Base-by-base conservation (phyloP, 2,113 vertebrate species). In the Edolisoma coerulescens region DNA sequence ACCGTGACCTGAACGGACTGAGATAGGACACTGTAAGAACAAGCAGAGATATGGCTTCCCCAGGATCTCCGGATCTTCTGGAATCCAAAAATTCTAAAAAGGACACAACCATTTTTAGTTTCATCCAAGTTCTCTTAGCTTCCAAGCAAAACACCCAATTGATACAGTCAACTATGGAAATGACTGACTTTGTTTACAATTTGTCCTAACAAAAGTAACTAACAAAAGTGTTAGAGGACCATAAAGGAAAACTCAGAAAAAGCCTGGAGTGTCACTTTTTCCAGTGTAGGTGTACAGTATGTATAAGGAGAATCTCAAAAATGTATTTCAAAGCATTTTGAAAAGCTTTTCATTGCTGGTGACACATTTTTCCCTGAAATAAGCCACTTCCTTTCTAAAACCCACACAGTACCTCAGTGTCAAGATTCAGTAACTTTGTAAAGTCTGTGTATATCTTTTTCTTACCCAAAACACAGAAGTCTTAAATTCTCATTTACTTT, bases 261-360 rank as follows among this genome's bases (percentile, higher is more conserved):
- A 89, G 69, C 57, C 81, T 98, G 97, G 97, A 98, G 97, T 97
- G 98, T 98, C 98, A 99, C 93, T 98, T 98, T 99, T 99, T 99
- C 99, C 99, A 98, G 98, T 98, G 99, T 99, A 99, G 99, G 99
- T 98, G 99, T 98, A 95, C 61, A 94, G 42, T 87, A 88, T 76
- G 87, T 64, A 97, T 70, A 94, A 98, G 96, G 96, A 97, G 94
- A 97, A 97, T 95, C 97, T 97, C 91, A 96, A 97, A 96, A 96
- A 93, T 95, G 84, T 95, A 97, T 96, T 97, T 97, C 93, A 97
- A 93, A 93, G 93, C 97, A 95, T 96, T 90, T 96, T 90, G 90
- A 97, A 80, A 97, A 84, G 88, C 92, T 96, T 77, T 94, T 98
- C 93, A 96, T 53, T 95, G 87, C 81, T 94, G 87, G 86, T 97